These are phyloP conservation scores for Linurgus olivaceus DNA, from an alignment of 2,797 vertebrate genomes.

Conservation along the genomic window DNA sequence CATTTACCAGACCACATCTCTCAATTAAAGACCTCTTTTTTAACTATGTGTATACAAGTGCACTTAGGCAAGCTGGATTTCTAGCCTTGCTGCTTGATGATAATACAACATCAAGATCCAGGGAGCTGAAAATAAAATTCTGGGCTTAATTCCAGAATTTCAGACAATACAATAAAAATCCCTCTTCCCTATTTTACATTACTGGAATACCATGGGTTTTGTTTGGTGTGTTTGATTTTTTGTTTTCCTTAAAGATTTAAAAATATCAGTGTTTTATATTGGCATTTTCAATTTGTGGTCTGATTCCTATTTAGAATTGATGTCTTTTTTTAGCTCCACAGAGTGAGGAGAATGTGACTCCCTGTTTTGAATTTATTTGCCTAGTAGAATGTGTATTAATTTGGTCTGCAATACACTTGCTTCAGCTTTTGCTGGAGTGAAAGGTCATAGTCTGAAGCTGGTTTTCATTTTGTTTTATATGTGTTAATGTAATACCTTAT, in stretches of 20 bases:
- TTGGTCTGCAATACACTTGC: slow-evolving; percentile 75
- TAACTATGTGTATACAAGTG: accelerated
- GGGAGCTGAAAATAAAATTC: neutral
- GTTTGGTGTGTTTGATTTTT: neutral
- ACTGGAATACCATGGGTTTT: neutral
- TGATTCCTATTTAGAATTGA: neutral
- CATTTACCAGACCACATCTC: neutral
- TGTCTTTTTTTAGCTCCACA: neutral
- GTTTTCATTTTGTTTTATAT: slow-evolving; percentile 80
- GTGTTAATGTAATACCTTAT: slow-evolving; percentile 81
- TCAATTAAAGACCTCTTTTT: neutral
- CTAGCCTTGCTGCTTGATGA: neutral
- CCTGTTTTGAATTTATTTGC: slow-evolving; percentile 75
- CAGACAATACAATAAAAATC: neutral
- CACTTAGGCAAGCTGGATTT: neutral
- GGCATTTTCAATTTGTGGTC: neutral
- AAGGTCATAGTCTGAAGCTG: slow-evolving; percentile 76
- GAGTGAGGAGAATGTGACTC: neutral
- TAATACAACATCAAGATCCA: neutral
- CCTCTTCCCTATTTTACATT: neutral
- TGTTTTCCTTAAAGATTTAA: neutral
- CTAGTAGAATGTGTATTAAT: slow-evolving; percentile 74
- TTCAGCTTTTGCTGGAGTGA: slow-evolving; percentile 75
- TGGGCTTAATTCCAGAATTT: neutral
- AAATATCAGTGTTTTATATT: neutral